Evolutionary conservation across 1,140 invertebrate species (phyloP), one percentile per base, ranked within the genome.

Genomic region (Cherax quadricarinatus): DNA sequence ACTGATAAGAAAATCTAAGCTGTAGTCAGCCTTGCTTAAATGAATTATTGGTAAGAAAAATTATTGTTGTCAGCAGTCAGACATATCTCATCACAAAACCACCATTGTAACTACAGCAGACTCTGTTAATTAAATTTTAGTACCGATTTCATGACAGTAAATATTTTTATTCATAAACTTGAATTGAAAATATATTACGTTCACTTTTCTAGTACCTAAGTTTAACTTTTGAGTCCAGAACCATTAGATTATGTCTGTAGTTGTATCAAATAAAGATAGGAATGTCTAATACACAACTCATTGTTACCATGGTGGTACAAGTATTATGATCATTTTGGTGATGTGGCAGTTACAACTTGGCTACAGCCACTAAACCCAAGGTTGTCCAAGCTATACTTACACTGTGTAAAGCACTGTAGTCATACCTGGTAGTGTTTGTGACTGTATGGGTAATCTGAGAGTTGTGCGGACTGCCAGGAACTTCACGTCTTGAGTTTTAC

Each of bases 331-430:
- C 24, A 75, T 91, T 91, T 91, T 84, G 89, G 89, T 91, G 82
- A 91, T 91, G 89, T 91, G 89, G 83, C 80, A 91, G 57, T 60
- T 85, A 86, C 73, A 80, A 18, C 86, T 73, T 79, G 83, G 83
- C 53, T 70, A 12, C 30, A 80, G 83, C 60, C 89, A 86, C 82
- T 24, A 86, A 79, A 83, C 70, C 80, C 49, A 70, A 80, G 89
- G 89, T 86, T 79, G 89, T 86, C 51, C n/a, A 57, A 79, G 82
- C 53, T 86, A 66, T 79, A 91, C 80, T 57, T 49, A 30, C 75
- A 86, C 82, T 79, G 75, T 88, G 60, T 91, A 86, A 86, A 91
- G 82, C 89, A 91, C 82, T 48, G 83, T 86, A 91, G 89, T 21
- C 73, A 88, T 53, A 86, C 88, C 80, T 84, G 80, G 81, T 89